Percentiles rank a stretch among this genome's conserved stretches.
Conservation (phyloP, 2,888 invertebrate species). For the Drymonia ruficornis region DNA sequence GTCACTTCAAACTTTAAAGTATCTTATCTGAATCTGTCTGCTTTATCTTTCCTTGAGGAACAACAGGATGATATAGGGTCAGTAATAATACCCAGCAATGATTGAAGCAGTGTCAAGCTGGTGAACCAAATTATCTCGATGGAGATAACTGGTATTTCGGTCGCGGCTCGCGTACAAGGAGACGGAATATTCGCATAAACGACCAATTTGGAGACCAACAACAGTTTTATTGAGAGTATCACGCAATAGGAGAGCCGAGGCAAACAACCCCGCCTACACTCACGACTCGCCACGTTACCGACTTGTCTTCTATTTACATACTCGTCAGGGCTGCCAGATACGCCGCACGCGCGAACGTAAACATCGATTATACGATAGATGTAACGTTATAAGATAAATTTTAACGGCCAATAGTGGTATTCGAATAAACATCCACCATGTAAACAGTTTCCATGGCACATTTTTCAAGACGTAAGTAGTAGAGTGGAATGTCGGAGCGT, state of each 20-base stretch:
- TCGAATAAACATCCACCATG: not conserved
- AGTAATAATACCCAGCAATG: not conserved
- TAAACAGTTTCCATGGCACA: not conserved
- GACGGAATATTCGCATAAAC: conserved; percentile 54
- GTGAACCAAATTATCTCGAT: conserved; percentile 31
- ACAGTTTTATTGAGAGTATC: conserved; percentile 75
- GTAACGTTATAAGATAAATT: conserved; percentile 21
- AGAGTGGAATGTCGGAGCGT: conserved; percentile 11
- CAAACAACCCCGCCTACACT: conserved; percentile 77
- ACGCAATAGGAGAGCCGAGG: conserved; percentile 77
- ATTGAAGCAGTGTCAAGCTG: conserved; percentile 20
- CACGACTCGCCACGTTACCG: conserved; percentile 41
- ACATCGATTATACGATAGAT: conserved; percentile 19
- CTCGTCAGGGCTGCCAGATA: conserved; percentile 41
- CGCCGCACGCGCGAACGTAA: conserved; percentile 23
- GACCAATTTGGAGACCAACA: conserved; percentile 66
- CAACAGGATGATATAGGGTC: not conserved
- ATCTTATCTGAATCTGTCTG: too few species aligned
- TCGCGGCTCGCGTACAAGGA: conserved; percentile 41
- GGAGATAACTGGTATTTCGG: conserved; percentile 32
- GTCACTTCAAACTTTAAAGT: too few species aligned
- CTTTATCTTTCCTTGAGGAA: not conserved
- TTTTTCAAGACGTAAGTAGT: conserved; percentile 6
- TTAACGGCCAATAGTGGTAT: conserved; percentile 11
- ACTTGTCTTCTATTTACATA: conserved; percentile 55